Percentiles rank a stretch among this genome's conserved stretches.
These are phyloP conservation scores for Liopterus haemorrhoidalis DNA, from an alignment of 2,888 invertebrate species.

Conservation along the genomic window DNA sequence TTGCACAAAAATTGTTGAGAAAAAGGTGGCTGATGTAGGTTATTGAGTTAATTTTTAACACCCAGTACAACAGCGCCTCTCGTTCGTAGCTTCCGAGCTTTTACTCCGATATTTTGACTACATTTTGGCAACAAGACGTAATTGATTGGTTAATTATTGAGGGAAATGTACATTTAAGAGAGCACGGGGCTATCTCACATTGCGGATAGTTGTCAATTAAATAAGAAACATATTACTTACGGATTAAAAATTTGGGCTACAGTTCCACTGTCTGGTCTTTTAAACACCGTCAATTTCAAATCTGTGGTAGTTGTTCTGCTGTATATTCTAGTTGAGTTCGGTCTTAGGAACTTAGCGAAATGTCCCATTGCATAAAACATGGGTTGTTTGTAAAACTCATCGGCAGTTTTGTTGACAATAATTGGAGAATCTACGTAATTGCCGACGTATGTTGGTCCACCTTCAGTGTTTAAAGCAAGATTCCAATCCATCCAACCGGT, in stretches of 20 bases:
- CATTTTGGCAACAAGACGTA: too few relatives aligned
- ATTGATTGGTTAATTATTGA: too few relatives aligned
- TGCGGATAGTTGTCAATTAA: too few relatives aligned
- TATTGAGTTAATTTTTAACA: too few relatives aligned
- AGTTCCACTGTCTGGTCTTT: slow-evolving; percentile 46
- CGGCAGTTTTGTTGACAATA: slow-evolving; percentile 50
- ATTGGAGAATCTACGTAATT: slow-evolving; percentile 75
- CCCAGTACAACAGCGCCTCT: too few relatives aligned
- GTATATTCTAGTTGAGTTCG: slow-evolving; percentile 47
- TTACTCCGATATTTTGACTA: too few relatives aligned
- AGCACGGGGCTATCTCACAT: too few relatives aligned
- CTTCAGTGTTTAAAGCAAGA: slow-evolving; percentile 59
- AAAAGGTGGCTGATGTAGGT: too few relatives aligned
- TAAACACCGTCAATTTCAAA: slow-evolving; percentile 46
- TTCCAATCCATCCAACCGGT: slow-evolving; percentile 87
- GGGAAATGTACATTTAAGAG: too few relatives aligned
- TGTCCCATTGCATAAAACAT: slow-evolving; percentile 77
- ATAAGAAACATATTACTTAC: slow-evolving; percentile 39
- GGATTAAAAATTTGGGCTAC: slow-evolving; percentile 49
- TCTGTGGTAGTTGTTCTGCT: slow-evolving; percentile 34
- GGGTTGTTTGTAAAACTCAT: slow-evolving; percentile 78
- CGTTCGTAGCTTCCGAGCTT: too few relatives aligned
- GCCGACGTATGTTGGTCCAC: slow-evolving; percentile 71
- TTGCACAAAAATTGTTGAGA: too few relatives aligned
- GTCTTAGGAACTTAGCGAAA: slow-evolving; percentile 61